A percentile compares a stretch with the other conserved stretches of the same genome.
Evolutionary conservation across 1,140 invertebrate species (phyloP).

Genomic region (Stratiolaelaps scimitus): DNA sequence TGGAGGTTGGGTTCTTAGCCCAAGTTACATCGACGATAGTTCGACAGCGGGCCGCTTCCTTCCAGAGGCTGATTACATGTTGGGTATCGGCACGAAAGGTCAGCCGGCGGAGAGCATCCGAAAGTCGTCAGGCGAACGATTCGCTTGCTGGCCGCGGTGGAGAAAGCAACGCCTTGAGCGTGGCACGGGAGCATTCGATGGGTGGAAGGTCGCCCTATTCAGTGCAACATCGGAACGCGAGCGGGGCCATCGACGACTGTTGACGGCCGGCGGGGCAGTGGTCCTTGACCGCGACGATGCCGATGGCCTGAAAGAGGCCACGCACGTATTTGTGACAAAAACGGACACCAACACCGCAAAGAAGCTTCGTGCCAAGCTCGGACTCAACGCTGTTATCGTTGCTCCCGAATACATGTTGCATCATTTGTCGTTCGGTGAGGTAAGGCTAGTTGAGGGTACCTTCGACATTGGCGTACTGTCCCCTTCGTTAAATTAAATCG

Average conservation of each 20-base stretch:
- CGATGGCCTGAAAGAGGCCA: neutral
- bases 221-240: slow-evolving; percentile 7
- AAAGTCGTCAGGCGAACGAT: neutral
- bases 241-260: neutral
- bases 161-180: neutral
- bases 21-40: neutral
- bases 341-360: neutral
- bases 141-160: slow-evolving; percentile 20
- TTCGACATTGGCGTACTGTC: too few relatives aligned
- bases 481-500: too few relatives aligned
- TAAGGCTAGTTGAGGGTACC: neutral
- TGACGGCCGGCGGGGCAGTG: neutral
- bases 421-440: slow-evolving; percentile 11
- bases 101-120: too few relatives aligned
- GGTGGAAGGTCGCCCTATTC: slow-evolving; percentile 11
- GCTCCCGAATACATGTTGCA: slow-evolving; percentile 18
- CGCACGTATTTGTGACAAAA: slow-evolving; percentile 19
- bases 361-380: neutral
- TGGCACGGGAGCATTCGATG: slow-evolving; percentile 9
- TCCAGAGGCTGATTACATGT: neutral
- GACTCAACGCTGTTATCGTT: neutral
- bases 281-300: neutral
- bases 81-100: slow-evolving; percentile 2
- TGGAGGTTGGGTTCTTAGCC: slow-evolving; percentile 8
- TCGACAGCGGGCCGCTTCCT: neutral